A percentile compares a stretch with the other conserved stretches of the same genome.
Evolutionary conservation across 2,797 vertebrate genomes (phyloP).

Genomic region (Sternotherus odoratus): DNA sequence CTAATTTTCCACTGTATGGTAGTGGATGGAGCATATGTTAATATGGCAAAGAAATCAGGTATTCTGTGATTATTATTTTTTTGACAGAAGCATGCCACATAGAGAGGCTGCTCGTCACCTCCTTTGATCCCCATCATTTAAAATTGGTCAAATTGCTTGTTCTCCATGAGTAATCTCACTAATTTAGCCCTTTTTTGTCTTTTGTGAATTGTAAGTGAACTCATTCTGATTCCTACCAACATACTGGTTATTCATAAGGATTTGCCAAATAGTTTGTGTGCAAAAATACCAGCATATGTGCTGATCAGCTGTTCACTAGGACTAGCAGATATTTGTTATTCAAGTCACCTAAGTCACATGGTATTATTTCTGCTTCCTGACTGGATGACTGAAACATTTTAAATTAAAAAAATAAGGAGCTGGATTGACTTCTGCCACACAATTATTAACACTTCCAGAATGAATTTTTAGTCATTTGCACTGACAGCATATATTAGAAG

Average conservation of each 20-base stretch:
- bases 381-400: not conserved
- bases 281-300: not conserved
- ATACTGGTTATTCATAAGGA: not conserved
- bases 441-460: not conserved
- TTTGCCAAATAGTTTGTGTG: not conserved
- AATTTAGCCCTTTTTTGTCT: not conserved
- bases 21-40: not conserved
- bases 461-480: conserved; percentile 67
- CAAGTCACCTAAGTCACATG: not conserved
- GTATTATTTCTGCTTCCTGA: not conserved
- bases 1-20: conserved; percentile 40
- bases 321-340: not conserved
- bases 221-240: not conserved
- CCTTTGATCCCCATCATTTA: not conserved
- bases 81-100: not conserved
- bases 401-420: not conserved
- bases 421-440: not conserved
- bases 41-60: not conserved
- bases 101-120: not conserved
- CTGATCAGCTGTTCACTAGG: not conserved
- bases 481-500: conserved; percentile 87
- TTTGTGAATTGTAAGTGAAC: not conserved
- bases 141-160: not conserved
- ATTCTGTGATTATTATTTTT: not conserved
- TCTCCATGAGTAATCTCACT: not conserved